Conservation (phyloP, 2,888 invertebrate genomes). For the Synanthedon myopaeformis region DNA sequence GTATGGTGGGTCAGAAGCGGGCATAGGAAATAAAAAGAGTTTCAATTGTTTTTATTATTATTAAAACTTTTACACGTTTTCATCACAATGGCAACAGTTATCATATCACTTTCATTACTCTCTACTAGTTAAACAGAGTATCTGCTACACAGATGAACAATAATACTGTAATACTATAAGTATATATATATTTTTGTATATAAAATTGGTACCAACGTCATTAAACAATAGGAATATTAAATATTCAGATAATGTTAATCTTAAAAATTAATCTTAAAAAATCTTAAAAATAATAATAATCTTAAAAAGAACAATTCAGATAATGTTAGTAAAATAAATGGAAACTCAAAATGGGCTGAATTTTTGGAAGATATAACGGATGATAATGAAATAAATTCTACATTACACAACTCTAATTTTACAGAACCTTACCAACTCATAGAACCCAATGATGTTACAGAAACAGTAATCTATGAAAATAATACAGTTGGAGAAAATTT, state of each 20-base stretch:
- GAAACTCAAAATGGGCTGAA: constrained; percentile 38
- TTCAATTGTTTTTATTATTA: constrained; percentile 25
- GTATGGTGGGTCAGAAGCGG: no score
- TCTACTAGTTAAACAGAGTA: constrained; percentile 45
- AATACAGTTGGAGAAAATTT: constrained; percentile 1
- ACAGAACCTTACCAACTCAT: no score
- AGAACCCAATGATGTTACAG: constrained; percentile 1
- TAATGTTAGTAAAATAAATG: constrained; percentile 7
- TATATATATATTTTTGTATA: no score
- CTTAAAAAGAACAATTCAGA: no score
- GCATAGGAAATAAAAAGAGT: neutral
- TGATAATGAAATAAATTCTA: constrained; percentile 1
- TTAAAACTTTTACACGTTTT: constrained; percentile 56
- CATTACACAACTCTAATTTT: no score
- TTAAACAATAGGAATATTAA: no score
- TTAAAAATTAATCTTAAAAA: no score
- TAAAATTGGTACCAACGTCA: no score
- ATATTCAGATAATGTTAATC: no score
- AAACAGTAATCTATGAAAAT: neutral
- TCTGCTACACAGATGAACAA: neutral
- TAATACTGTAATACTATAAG: no score
- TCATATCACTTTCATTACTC: constrained; percentile 60
- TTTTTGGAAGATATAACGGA: constrained; percentile 18
- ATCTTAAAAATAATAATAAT: no score
- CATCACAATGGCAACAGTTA: constrained; percentile 67